Evolutionary conservation across 2,888 invertebrate genomes (phyloP).

Genomic region (Sisyra terminalis): DNA sequence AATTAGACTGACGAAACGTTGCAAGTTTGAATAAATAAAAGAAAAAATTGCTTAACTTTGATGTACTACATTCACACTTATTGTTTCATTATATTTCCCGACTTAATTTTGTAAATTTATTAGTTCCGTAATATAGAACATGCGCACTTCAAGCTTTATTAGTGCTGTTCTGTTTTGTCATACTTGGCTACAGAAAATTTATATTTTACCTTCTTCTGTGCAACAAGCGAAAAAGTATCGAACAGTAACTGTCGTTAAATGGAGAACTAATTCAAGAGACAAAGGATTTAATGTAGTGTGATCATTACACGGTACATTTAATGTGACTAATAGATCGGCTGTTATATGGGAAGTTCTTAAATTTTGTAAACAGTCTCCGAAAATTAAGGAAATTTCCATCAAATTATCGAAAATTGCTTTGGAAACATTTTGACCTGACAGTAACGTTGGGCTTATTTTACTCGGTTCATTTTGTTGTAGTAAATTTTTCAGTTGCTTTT

Average conservation of each 20-base stretch:
- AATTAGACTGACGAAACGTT: no score
- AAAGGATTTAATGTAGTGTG: conserved; percentile 29
- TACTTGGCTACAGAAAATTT: no score
- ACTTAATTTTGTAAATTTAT: no score
- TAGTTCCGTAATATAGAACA: no score
- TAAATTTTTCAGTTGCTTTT: not conserved
- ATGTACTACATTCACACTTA: no score
- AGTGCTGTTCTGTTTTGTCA: no score
- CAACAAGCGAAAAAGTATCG: conserved; percentile 64
- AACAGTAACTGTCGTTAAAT: conserved; percentile 51
- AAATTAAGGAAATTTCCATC: conserved; percentile 26
- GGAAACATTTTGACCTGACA: conserved; percentile 22
- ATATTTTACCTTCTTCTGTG: conserved; percentile 39
- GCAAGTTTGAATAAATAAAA: no score
- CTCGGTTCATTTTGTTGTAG: not conserved
- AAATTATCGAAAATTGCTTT: conserved; percentile 30
- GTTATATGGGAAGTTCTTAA: conserved; percentile 32
- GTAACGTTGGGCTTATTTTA: not conserved
- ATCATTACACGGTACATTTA: conserved; percentile 39
- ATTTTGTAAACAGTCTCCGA: conserved; percentile 23
- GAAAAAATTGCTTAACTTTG: no score
- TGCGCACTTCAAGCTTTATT: no score
- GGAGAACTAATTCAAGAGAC: conserved; percentile 47
- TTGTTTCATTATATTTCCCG: no score
- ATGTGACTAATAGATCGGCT: conserved; percentile 43